Evolutionary conservation across 1,140 invertebrate species (phyloP), one percentile per base, ranked within the genome.

Genomic region (Medauroidea extradentata): DNA sequence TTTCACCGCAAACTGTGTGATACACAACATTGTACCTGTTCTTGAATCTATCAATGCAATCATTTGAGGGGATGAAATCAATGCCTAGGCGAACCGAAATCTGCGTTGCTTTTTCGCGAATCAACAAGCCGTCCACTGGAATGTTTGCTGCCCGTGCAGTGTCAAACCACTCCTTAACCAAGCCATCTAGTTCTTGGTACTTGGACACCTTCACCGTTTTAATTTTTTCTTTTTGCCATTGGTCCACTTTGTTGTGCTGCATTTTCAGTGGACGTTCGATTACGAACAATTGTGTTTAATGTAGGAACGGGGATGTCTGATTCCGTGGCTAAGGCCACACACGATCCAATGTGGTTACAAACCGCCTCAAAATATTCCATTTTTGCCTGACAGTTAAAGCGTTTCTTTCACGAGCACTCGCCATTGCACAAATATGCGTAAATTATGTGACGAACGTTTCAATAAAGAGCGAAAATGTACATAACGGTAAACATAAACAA

Each of bases 141-240:
- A 68, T 42, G 63, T 71, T 69, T 63, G 67, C 64, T 54, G 59
- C 65, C 59, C 67, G 59, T 59, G 71, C 64, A 41, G 49, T 14
- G 58, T 68, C n/a, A 66, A 68, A 69, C 71, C 69, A 73, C 50
- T 53, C 46, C 49, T 71, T 34, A n/a, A 72, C 53, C 21, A 65
- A 65, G 55, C 66, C 64, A 65, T 72, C 67, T 41, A 73, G 18
- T 21, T 19, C 44, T 21, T 46, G 18, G 44, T 46, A 46, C 5
- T 46, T 46, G 24, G 18, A 34, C 29, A 34, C 29, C 29, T 34
- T 34, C 29, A 34, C 24, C 3, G 44, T 46, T 46, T 46, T 46
- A 25, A 21, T 46, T 46, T 46, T 46, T n/a, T n/a, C n/a, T n/a
- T 25, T 46, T 46, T 46, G 44, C 24, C 24, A 25, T 21, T 46